Base-by-base conservation (phyloP, 2,888 invertebrate species). In the Bellardia bayeri region DNA sequence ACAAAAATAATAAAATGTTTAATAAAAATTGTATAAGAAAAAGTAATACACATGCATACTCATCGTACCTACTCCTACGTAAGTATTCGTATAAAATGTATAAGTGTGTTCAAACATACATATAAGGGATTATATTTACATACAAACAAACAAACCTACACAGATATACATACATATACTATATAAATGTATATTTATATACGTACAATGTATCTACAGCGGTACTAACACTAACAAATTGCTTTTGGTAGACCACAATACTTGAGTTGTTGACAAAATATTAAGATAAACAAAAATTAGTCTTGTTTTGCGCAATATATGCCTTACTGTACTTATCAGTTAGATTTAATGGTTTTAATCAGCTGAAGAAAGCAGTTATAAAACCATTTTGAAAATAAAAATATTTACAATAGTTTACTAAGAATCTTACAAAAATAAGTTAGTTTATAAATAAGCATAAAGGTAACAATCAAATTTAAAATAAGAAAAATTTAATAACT, bases 11-110 rank as follows among this genome's bases (percentile, higher is more conserved):
- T 72, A 63, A 74, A 68, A 81, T 75, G 68, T 69, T 81, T 75
- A 75, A 75, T 75, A 75, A 85, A 85, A 75, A 64, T 75, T 81
- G 51, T 79, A 72, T 84, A 79, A 84, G 78, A 79, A 78, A 79
- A 71, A 68, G 45, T 75, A 75, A 64, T 69, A 61, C 40, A 68
- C 82, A 82, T 68, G 68, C 56, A 45, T 8, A 56, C 69, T 61
- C 33, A 68, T 58, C 49, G 49, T 58, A n/a, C n/a, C n/a, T n/a
- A 33, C 64, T 74, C 37, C 33, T 63, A 16, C 30, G 56, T 61
- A 61, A 61, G 82, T 76, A 42, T 63, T 78, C 56, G 2, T 16
- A 71, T 78, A 64, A 78, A 66, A 72, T 58, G 74, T 66, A 42
- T 37, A 58, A 71, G 56, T 58, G 45, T 78, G 49, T 78, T 56